A percentile compares a stretch with the other conserved stretches of the same genome.
Evolutionary conservation across 2,888 invertebrate species (phyloP).

Genomic region (Hofmannophila pseudospretella): DNA sequence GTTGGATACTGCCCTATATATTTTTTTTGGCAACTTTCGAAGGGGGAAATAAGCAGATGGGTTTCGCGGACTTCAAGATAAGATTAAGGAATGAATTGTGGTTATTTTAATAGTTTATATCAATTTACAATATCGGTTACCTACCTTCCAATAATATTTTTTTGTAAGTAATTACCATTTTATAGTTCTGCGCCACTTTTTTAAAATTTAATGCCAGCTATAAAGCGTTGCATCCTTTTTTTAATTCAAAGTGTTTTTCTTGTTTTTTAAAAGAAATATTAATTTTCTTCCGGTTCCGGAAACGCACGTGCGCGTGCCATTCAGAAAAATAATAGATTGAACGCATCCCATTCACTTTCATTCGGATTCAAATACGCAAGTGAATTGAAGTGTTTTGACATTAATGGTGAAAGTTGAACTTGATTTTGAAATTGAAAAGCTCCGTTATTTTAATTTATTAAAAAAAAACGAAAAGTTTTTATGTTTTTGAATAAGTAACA

Average conservation of each 20-base stretch:
- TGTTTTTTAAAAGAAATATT: not conserved
- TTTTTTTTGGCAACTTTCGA: slow-evolving; percentile 18
- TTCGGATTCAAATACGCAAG: slow-evolving; percentile 6
- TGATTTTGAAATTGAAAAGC: too few relatives aligned
- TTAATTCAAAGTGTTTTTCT: slow-evolving; percentile 4
- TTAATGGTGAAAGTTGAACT: too few relatives aligned
- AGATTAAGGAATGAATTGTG: slow-evolving; percentile 18
- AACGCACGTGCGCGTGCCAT: slow-evolving; percentile 23
- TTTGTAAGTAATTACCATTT: too few relatives aligned
- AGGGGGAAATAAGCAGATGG: slow-evolving; percentile 26
- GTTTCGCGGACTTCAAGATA: slow-evolving; percentile 18
- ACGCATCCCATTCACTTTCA: slow-evolving; percentile 23
- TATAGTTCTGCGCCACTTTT: too few relatives aligned
- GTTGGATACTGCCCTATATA: slow-evolving; percentile 22
- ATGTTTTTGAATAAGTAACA: too few relatives aligned
- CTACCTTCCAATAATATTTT: too few relatives aligned
- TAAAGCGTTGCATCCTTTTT: too few relatives aligned
- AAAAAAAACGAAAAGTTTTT: too few relatives aligned
- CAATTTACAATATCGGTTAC: too few relatives aligned
- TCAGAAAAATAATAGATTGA: slow-evolving; percentile 11
- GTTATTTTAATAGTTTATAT: not conserved
- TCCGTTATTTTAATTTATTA: too few relatives aligned
- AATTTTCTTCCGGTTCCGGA: slow-evolving; percentile 17
- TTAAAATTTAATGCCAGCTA: too few relatives aligned
- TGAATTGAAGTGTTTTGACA: not conserved